Percentiles rank a stretch among this genome's conserved stretches.
Evolutionary conservation across 1,140 invertebrate species (phyloP).

Genomic region (Drosophila gunungcola): DNA sequence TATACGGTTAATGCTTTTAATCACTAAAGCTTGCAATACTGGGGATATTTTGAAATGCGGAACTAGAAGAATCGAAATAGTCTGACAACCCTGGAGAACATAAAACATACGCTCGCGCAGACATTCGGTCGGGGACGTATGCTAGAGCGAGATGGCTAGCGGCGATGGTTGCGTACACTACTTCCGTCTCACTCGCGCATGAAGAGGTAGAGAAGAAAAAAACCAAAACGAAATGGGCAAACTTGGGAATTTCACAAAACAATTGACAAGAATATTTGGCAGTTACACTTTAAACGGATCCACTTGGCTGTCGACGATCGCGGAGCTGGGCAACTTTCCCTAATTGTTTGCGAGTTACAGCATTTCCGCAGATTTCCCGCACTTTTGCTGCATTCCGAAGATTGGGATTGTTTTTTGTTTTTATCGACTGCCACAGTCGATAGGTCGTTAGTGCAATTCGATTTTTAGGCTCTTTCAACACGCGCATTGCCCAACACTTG

Average conservation of each 20-base stretch:
- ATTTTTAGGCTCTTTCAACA: no score
- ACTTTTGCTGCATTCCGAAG: conserved; percentile 32
- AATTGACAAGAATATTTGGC: conserved; percentile 49
- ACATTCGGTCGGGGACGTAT: conserved; percentile 62
- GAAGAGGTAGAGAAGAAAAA: conserved; percentile 79
- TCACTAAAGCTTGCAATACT: background rate
- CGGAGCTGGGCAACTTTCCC: conserved; percentile 11
- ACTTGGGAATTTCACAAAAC: conserved; percentile 62
- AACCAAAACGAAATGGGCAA: conserved; percentile 68
- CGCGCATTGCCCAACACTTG: background rate
- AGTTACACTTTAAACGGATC: conserved; percentile 16
- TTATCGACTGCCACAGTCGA: conserved; percentile 5
- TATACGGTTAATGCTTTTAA: no score
- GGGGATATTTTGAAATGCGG: conserved; percentile 6
- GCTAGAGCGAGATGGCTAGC: conserved; percentile 46
- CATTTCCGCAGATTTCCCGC: conserved; percentile 48
- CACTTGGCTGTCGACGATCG: conserved; percentile 3
- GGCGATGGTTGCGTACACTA: conserved; percentile 17
- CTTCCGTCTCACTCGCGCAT: conserved; percentile 62
- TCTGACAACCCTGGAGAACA: conserved; percentile 27
- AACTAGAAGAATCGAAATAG: background rate
- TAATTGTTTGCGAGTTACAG: conserved; percentile 10
- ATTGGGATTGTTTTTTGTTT: conserved; percentile 17
- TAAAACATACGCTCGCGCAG: conserved; percentile 66
- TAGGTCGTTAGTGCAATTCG: background rate